These are phyloP conservation scores for Noctilio leporinus DNA, from an alignment of 2,113 vertebrate genomes.

Conservation along the genomic window DNA sequence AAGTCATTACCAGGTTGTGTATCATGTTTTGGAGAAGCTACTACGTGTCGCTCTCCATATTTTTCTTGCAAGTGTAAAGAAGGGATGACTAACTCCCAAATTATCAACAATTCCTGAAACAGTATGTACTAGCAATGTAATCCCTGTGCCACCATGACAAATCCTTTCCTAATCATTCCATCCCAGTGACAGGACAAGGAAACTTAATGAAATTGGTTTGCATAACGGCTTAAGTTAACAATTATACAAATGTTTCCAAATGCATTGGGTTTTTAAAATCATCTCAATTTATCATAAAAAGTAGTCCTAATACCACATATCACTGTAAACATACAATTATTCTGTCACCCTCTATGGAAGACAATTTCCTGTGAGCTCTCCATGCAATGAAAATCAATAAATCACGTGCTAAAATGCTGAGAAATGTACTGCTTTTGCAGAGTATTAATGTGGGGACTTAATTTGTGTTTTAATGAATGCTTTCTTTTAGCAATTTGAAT, in stretches of 20 bases:
- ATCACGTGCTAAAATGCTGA: not conserved
- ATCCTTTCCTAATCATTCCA: not conserved
- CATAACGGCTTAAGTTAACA: slow-evolving; percentile 14
- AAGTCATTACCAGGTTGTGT: not conserved
- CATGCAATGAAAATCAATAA: slow-evolving; percentile 26
- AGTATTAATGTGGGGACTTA: not conserved
- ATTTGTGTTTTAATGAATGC: not conserved
- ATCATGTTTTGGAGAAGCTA: not conserved
- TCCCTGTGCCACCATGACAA: not conserved
- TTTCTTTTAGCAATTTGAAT: not conserved
- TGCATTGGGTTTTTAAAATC: slow-evolving; percentile 33
- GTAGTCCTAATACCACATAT: slow-evolving; percentile 20
- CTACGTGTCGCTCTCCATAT: not conserved
- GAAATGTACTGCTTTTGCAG: not conserved
- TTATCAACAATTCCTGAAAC: not conserved
- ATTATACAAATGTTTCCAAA: slow-evolving; percentile 21
- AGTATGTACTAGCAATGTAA: not conserved
- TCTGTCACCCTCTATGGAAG: not conserved
- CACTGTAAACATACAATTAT: slow-evolving; percentile 26
- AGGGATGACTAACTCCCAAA: not conserved
- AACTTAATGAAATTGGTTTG: not conserved
- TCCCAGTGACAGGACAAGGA: not conserved
- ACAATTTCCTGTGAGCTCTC: slow-evolving; percentile 34
- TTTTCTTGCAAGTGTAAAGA: not conserved
- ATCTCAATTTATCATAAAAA: slow-evolving; percentile 28